Evolutionary conservation across 2,888 invertebrate genomes (phyloP).

Genomic region (Andrena marginata): DNA sequence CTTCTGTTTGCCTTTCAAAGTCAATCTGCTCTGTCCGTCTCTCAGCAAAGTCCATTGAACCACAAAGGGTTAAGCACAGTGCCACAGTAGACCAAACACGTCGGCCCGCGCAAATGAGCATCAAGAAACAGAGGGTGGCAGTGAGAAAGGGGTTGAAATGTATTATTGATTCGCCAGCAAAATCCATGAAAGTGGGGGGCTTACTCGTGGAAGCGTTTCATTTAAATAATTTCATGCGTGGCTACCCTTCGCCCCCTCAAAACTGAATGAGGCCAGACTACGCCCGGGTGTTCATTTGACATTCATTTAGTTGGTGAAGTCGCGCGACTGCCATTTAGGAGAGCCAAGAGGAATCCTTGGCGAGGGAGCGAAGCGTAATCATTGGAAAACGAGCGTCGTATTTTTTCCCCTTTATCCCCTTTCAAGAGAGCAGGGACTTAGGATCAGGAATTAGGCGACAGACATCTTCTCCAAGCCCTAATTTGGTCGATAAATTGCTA

Average conservation of each 20-base stretch:
- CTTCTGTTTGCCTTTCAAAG: background rate
- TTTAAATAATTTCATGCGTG: conserved; percentile 77
- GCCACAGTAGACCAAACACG: conserved; percentile 12
- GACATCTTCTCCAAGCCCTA: background rate
- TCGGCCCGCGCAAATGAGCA: conserved; percentile 28
- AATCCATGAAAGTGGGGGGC: conserved; percentile 56
- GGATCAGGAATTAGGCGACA: conserved; percentile 43
- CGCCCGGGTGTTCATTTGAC: conserved; percentile 70
- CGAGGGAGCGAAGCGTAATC: conserved; percentile 70
- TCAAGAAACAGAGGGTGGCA: conserved; percentile 7
- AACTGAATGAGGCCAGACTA: conserved; percentile 41
- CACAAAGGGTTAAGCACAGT: background rate
- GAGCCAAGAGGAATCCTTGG: conserved; percentile 41
- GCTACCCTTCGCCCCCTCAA: conserved; percentile 65
- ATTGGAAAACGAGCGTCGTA: conserved; percentile 69
- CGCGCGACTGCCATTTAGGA: conserved; percentile 67
- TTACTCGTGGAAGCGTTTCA: conserved; percentile 70
- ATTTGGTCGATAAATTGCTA: conserved; percentile 9
- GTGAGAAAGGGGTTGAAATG: conserved; percentile 25
- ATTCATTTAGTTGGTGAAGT: conserved; percentile 72
- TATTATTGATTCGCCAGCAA: conserved; percentile 69
- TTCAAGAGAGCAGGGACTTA: conserved; percentile 10
- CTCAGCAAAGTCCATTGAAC: conserved; percentile 15
- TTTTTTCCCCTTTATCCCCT: conserved; percentile 32
- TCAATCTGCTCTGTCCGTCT: background rate